phyloP scores from a whole-genome alignment of 2,113 vertebrate species.

The Sander vitreus region DNA sequence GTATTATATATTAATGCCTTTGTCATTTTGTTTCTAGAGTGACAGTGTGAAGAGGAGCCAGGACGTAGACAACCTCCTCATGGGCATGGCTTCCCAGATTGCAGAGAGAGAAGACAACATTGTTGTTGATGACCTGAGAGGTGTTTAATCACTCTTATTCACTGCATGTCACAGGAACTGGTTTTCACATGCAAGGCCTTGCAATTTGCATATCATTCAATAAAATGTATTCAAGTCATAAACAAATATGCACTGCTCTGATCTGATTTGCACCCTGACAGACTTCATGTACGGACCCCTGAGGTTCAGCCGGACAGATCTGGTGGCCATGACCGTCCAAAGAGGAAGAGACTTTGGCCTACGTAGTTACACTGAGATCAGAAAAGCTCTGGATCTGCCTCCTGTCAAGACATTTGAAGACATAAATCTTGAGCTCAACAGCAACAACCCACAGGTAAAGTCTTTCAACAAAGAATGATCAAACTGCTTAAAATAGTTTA shows the following conservation, averaged over 20 bases:
- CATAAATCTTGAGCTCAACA: conserved; percentile 80
- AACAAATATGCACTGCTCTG: neutral
- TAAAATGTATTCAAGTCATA: neutral
- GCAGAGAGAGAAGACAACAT: conserved; percentile 91
- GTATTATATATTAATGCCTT: neutral
- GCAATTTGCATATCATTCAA: neutral
- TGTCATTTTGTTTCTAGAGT: conserved; percentile 76
- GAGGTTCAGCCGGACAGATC: conserved; percentile 89
- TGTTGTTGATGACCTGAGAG: conserved; percentile 93
- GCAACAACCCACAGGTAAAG: conserved; percentile 75
- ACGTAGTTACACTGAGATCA: conserved; percentile 86
- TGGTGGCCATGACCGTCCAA: conserved; percentile 89
- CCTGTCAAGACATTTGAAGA: conserved; percentile 82
- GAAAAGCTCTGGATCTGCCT: conserved; percentile 80
- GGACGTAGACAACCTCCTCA: conserved; percentile 87
- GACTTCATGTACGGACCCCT: conserved; percentile 96
- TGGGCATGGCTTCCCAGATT: conserved; percentile 97
- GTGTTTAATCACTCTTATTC: conserved; percentile 71
- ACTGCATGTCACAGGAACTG: neutral
- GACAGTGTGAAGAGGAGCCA: conserved; percentile 70
- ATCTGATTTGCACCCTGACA: conserved; percentile 61
- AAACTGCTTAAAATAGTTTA: neutral
- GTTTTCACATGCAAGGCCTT: neutral
- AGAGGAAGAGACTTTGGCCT: conserved; percentile 93
- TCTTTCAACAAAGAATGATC: neutral